phyloP scores from a whole-genome alignment of 1,140 invertebrate genomes.

The Akabosia matsudoensis region DNA sequence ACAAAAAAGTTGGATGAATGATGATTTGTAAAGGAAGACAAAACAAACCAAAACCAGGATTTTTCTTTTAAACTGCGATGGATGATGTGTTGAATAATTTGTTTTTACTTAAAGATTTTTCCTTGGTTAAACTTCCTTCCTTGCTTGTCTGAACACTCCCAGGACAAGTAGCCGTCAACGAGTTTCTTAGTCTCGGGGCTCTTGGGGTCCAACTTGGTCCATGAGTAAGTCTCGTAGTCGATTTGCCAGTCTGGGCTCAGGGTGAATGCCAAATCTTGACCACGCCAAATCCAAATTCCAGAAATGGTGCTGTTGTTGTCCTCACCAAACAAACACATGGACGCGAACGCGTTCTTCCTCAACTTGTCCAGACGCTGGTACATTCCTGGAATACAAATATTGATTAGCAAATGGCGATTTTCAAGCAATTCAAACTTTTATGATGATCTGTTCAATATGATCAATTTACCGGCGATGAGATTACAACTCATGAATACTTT shows the following conservation, averaged over 20 bases:
- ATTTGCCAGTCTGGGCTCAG: slow-evolving; percentile 88
- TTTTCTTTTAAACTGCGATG: too few relatives aligned
- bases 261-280: slow-evolving; percentile 82
- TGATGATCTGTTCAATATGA: slow-evolving; percentile 31
- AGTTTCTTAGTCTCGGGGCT: slow-evolving; percentile 81
- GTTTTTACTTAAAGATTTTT: slow-evolving; percentile 97
- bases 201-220: slow-evolving; percentile 89
- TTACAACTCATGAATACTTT: slow-evolving; percentile 96
- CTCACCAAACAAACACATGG: slow-evolving; percentile 86
- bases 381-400: slow-evolving; percentile 65
- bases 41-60: slow-evolving; percentile 6
- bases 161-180: slow-evolving; percentile 88
- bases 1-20: neutral
- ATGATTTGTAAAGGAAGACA: slow-evolving; percentile 30
- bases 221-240: slow-evolving; percentile 94
- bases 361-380: slow-evolving; percentile 97
- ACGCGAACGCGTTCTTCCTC: slow-evolving; percentile 93
- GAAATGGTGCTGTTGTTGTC: slow-evolving; percentile 91
- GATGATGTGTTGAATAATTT: too few relatives aligned
- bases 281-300: slow-evolving; percentile 95
- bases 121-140: slow-evolving; percentile 95
- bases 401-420: slow-evolving; percentile 30
- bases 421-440: too few relatives aligned
- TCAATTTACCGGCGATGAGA: slow-evolving; percentile 72
- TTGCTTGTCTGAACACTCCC: slow-evolving; percentile 80